These are phyloP conservation scores for Laticauda colubrina DNA, from an alignment of 2,113 vertebrate species.

Conservation along the genomic window DNA sequence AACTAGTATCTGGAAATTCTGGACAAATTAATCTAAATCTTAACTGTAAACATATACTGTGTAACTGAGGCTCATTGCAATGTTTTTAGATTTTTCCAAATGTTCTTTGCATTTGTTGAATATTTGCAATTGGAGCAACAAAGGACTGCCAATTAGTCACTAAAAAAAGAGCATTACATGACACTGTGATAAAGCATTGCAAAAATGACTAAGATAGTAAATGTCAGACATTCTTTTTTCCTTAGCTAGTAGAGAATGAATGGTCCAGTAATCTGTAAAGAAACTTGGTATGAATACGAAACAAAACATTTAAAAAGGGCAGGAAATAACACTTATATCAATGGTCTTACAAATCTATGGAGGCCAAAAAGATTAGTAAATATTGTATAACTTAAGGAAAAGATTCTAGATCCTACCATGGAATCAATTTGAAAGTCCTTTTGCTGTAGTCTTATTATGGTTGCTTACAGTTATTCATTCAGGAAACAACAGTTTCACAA, in stretches of 20 bases:
- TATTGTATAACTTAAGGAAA: slow-evolving; percentile 31
- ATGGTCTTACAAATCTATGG: slow-evolving; percentile 18
- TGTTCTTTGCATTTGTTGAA: slow-evolving; percentile 55
- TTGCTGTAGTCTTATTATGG: slow-evolving; percentile 41
- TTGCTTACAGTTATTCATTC: slow-evolving; percentile 38
- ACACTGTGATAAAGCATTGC: slow-evolving; percentile 25
- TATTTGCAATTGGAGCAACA: slow-evolving; percentile 42
- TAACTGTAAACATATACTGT: slow-evolving; percentile 41
- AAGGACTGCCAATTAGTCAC: slow-evolving; percentile 45
- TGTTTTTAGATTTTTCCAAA: slow-evolving; percentile 43
- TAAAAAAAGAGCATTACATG: slow-evolving; percentile 44
- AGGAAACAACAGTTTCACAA: slow-evolving; percentile 26
- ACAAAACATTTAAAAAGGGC: slow-evolving; percentile 1
- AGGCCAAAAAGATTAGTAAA: slow-evolving; percentile 25
- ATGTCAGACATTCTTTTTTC: slow-evolving; percentile 23
- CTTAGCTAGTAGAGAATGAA: background rate
- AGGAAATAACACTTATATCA: background rate
- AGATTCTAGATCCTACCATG: slow-evolving; percentile 20
- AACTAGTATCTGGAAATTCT: slow-evolving; percentile 65
- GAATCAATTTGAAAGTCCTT: slow-evolving; percentile 20
- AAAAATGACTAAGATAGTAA: slow-evolving; percentile 37
- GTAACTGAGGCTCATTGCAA: background rate
- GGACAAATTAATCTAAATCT: slow-evolving; percentile 26
- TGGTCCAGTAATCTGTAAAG: background rate
- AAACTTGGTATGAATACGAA: background rate